Evolutionary conservation across 2,113 vertebrate genomes (phyloP), one percentile per base, ranked within the genome.

Genomic region (Chrysemys picta): DNA sequence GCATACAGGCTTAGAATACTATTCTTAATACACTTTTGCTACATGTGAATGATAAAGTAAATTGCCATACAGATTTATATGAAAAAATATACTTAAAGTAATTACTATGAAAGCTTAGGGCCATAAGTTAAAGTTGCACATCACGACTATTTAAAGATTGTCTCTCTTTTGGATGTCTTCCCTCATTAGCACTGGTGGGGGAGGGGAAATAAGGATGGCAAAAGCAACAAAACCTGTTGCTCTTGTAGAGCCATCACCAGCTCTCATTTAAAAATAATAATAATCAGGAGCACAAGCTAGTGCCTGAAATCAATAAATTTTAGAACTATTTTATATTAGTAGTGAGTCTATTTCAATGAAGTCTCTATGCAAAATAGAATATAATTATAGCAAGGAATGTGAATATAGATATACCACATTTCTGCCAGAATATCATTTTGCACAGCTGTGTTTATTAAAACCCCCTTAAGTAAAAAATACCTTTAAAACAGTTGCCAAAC

Each of bases 401-500:
- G 90, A 88, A 89, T 3, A 88, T 1, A 49, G 21, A 93, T 38
- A 21, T 72, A 22, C 76, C 17, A 92, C 21, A 88, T 89, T 93
- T 89, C 56, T 84, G 10, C 29, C n/a, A 69, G 56, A 90, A 85
- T 82, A 21, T 56, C 47, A 69, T 90, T 94, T 42, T 4, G 24
- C 47, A 53, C 52, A 88, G 38, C 89, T 93, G 62, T 89, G 38
- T 89, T 93, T 85, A 91, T 49, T 25, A 16, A 93, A 85, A 78
- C 5, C 11, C 31, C 59, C 83, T 85, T 80, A 88, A 89, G 52
- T 14, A 89, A 47, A 95, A 88, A 9, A 52, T 91, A 84, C 10
- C 76, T 62, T 62, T 94, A 82, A 82, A 87, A n/a, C 52, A 89
- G 83, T 38, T 96, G 72, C 78, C 82, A 94, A 93, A 52, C 62